Conservation (phyloP, 2,113 vertebrate genomes). For the Romanogobio albipinnatus region DNA sequence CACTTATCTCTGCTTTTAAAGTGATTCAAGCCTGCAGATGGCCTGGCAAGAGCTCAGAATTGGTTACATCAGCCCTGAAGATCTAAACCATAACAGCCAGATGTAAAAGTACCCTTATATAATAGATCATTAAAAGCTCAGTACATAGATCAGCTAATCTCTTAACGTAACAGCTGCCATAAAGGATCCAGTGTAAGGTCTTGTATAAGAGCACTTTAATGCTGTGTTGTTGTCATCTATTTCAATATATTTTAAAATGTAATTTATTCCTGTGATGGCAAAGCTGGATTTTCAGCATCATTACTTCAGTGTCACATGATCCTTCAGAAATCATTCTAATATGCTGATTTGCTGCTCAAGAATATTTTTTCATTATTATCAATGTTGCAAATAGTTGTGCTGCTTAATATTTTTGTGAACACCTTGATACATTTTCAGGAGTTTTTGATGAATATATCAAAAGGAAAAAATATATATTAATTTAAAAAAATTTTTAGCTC, state of each 20-base stretch:
- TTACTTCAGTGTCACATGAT: background rate
- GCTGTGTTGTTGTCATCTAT: background rate
- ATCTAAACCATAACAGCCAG: conserved; percentile 17
- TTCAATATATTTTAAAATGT: background rate
- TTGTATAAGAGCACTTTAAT: background rate
- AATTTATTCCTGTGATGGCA: too few species aligned
- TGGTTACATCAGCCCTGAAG: conserved; percentile 10
- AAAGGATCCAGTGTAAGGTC: background rate
- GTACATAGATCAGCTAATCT: background rate
- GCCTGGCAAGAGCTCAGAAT: conserved; percentile 1
- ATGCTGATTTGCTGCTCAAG: background rate
- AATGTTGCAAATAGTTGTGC: background rate
- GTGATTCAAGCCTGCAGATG: background rate
- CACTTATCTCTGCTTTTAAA: conserved; percentile 29
- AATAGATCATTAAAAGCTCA: conserved; percentile 12
- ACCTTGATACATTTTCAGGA: background rate
- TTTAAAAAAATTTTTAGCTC: background rate
- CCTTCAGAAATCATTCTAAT: background rate
- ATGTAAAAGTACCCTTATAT: conserved; percentile 26
- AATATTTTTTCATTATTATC: background rate
- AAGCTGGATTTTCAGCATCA: background rate
- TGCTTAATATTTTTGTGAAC: background rate
- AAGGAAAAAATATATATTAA: background rate
- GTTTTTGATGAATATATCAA: background rate
- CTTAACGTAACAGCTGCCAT: background rate